phyloP scores from a whole-genome alignment of 2,888 invertebrate species.

The Temnothorax ravouxi region DNA sequence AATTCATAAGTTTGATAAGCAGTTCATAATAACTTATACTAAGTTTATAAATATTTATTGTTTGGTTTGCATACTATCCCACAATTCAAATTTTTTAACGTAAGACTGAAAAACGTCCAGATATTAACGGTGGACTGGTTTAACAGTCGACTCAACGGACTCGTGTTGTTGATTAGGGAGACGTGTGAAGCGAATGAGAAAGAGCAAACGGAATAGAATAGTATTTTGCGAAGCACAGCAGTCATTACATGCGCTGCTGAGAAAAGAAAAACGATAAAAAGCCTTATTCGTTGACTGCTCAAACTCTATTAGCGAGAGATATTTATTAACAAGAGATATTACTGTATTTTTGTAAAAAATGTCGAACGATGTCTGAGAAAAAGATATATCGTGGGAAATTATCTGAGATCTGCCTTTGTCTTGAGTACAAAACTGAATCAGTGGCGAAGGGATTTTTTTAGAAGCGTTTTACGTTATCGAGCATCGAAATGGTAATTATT shows the following conservation, averaged over 20 bases:
- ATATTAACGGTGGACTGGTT: slow-evolving; percentile 16
- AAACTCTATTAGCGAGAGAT: slow-evolving; percentile 73
- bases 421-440: slow-evolving; percentile 71
- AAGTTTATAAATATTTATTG: background rate
- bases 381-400: slow-evolving; percentile 49
- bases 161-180: background rate
- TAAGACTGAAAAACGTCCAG: slow-evolving; percentile 11
- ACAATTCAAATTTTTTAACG: slow-evolving; percentile 33
- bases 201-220: slow-evolving; percentile 3
- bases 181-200: background rate
- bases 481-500: slow-evolving; percentile 59
- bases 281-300: slow-evolving; percentile 80
- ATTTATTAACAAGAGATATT: slow-evolving; percentile 78
- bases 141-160: background rate
- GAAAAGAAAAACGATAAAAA: slow-evolving; percentile 59
- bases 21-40: background rate
- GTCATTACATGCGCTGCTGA: slow-evolving; percentile 41
- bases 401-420: slow-evolving; percentile 70
- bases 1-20: background rate
- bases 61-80: background rate
- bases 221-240: slow-evolving; percentile 49
- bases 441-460: slow-evolving; percentile 33
- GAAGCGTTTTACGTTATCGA: slow-evolving; percentile 52
- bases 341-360: slow-evolving; percentile 83
- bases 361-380: slow-evolving; percentile 54